Evolutionary conservation across 2,113 vertebrate genomes (phyloP).

Genomic region (Phalacrocorax brasilianus): DNA sequence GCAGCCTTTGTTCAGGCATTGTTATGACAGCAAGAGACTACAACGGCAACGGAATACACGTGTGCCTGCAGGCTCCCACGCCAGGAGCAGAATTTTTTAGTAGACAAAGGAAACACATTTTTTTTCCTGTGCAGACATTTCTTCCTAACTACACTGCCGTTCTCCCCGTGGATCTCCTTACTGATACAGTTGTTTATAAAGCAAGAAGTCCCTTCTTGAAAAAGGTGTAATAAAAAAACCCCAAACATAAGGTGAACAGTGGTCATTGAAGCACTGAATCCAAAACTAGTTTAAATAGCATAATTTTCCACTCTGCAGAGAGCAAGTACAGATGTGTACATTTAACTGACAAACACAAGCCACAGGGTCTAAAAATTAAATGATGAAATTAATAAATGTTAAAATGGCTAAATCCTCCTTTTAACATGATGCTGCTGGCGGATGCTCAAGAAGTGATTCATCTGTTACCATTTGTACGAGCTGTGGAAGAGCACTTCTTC

Average conservation of each 20-base stretch:
- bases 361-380: background rate
- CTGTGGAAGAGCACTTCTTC: background rate
- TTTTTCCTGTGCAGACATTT: background rate
- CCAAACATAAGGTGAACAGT: background rate
- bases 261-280: background rate
- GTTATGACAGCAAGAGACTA: background rate
- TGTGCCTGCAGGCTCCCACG: background rate
- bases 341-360: background rate
- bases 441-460: background rate
- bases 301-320: background rate
- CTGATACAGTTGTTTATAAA: background rate
- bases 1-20: background rate
- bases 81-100: background rate
- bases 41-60: fast-evolving
- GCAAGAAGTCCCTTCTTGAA: background rate
- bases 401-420: background rate
- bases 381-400: background rate
- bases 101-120: background rate
- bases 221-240: background rate
- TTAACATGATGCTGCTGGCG: background rate
- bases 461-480: background rate
- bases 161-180: background rate
- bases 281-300: background rate
- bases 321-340: background rate
- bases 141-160: background rate